A percentile compares a stretch with the other conserved stretches of the same genome.
These are phyloP conservation scores for Danio tinwini DNA, from an alignment of 2,797 vertebrate genomes.

Conservation along the genomic window DNA sequence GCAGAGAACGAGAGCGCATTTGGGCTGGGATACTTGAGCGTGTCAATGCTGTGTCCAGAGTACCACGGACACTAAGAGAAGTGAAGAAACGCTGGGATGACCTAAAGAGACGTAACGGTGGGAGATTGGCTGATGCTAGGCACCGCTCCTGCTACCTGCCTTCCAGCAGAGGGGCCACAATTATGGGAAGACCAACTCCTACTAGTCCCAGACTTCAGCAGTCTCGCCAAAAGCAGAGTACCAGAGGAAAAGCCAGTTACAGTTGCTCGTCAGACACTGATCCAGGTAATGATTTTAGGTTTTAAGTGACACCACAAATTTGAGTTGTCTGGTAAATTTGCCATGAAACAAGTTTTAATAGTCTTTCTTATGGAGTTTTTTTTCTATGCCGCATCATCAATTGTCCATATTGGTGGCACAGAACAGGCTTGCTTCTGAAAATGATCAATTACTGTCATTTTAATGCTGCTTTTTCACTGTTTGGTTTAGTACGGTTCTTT, in stretches of 20 bases:
- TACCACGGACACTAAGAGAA: slow-evolving; percentile 82
- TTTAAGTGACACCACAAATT: background rate
- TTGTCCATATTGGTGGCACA: no score
- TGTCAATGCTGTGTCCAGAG: slow-evolving; percentile 83
- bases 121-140: slow-evolving; percentile 80
- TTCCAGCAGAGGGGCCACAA: slow-evolving; percentile 71
- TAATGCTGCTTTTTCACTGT: no score
- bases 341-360: no score
- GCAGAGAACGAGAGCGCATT: slow-evolving; percentile 82
- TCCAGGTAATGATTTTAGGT: slow-evolving; percentile 69
- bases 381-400: no score
- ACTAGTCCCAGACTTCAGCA: slow-evolving; percentile 80
- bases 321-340: background rate
- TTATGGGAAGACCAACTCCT: slow-evolving; percentile 75
- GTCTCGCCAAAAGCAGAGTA: slow-evolving; percentile 75
- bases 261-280: slow-evolving; percentile 80
- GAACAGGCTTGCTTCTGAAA: no score
- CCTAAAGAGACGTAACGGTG: slow-evolving; percentile 83
- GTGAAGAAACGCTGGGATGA: slow-evolving; percentile 87
- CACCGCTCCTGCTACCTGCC: slow-evolving; percentile 81
- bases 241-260: slow-evolving; percentile 76
- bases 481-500: no score
- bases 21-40: slow-evolving; percentile 84
- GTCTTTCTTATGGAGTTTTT: no score
- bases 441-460: no score